Evolutionary conservation across 1,140 invertebrate genomes (phyloP).

Genomic region (Drosophila lacteicornis): DNA sequence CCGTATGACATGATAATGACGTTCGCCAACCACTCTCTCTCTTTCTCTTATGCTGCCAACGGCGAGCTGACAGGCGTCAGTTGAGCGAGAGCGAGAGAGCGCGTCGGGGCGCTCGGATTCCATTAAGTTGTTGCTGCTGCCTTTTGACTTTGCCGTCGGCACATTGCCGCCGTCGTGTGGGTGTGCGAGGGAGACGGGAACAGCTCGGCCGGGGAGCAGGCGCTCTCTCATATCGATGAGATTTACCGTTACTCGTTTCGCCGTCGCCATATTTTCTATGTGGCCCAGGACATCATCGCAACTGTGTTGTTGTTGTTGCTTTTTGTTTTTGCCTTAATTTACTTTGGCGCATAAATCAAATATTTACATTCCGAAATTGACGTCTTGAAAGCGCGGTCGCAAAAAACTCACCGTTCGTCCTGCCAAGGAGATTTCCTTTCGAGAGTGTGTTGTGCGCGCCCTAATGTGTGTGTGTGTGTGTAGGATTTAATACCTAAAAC

Average conservation of each 20-base stretch:
- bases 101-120: constrained; percentile 41
- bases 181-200: constrained; percentile 38
- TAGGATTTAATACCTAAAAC: constrained; percentile 52
- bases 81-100: constrained; percentile 74
- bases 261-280: constrained; percentile 44
- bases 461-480: constrained; percentile 21
- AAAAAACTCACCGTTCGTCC: constrained; percentile 43
- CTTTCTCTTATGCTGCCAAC: constrained; percentile 1
- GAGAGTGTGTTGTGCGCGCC: constrained; percentile 24
- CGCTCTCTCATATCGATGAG: constrained; percentile 32
- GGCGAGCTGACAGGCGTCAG: constrained; percentile 55
- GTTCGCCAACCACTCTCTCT: constrained; percentile 28
- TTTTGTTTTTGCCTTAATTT: constrained; percentile 79
- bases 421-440: constrained; percentile 23
- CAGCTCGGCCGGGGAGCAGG: constrained; percentile 25
- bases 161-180: constrained; percentile 19
- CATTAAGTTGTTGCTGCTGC: constrained; percentile 39
- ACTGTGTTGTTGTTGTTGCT: constrained; percentile 26
- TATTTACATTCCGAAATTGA: constrained; percentile 84
- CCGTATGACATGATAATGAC: constrained; percentile 60
- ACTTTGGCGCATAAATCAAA: constrained; percentile 82
- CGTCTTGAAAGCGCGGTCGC: constrained; percentile 78
- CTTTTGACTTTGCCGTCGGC: constrained; percentile 59
- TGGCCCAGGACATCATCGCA: constrained; percentile 34
- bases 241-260: constrained; percentile 41